These are phyloP conservation scores for Drosophila chauvacae DNA, from an alignment of 1,140 invertebrate species.

Conservation along the genomic window DNA sequence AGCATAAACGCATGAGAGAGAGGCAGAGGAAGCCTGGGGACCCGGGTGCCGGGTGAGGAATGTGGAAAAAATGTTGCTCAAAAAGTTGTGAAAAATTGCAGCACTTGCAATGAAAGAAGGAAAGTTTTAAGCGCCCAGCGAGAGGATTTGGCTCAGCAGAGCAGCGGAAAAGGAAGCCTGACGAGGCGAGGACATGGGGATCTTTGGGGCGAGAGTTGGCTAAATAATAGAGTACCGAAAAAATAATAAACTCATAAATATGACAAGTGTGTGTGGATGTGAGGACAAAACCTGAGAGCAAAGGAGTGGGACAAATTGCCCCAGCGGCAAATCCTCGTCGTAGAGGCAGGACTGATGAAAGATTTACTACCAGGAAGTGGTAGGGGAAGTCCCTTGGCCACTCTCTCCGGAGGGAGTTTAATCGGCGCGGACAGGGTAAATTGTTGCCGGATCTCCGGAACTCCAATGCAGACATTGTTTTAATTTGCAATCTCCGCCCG, in stretches of 20 bases:
- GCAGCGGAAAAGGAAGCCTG: background rate
- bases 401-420: slow-evolving; percentile 31
- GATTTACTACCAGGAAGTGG: slow-evolving; percentile 45
- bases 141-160: slow-evolving; percentile 35
- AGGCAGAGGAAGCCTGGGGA: background rate
- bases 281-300: slow-evolving; percentile 13
- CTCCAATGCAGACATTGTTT: slow-evolving; percentile 69
- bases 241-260: slow-evolving; percentile 80
- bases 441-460: slow-evolving; percentile 52
- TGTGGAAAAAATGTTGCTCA: slow-evolving; percentile 42
- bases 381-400: background rate
- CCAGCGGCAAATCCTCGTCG: slow-evolving; percentile 24
- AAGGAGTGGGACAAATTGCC: slow-evolving; percentile 53
- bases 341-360: slow-evolving; percentile 51
- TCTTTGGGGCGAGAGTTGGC: slow-evolving; percentile 15
- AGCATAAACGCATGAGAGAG: slow-evolving; percentile 46
- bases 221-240: slow-evolving; percentile 65
- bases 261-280: slow-evolving; percentile 49
- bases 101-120: slow-evolving; percentile 73
- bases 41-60: slow-evolving; percentile 12
- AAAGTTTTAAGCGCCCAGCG: slow-evolving; percentile 67
- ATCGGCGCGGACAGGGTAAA: slow-evolving; percentile 60
- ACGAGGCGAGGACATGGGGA: slow-evolving; percentile 7
- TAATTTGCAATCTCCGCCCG: slow-evolving; percentile 61
- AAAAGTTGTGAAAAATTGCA: slow-evolving; percentile 73